These are phyloP conservation scores for Eulemur mongoz DNA, from an alignment of 2,797 vertebrate genomes.

Conservation along the genomic window DNA sequence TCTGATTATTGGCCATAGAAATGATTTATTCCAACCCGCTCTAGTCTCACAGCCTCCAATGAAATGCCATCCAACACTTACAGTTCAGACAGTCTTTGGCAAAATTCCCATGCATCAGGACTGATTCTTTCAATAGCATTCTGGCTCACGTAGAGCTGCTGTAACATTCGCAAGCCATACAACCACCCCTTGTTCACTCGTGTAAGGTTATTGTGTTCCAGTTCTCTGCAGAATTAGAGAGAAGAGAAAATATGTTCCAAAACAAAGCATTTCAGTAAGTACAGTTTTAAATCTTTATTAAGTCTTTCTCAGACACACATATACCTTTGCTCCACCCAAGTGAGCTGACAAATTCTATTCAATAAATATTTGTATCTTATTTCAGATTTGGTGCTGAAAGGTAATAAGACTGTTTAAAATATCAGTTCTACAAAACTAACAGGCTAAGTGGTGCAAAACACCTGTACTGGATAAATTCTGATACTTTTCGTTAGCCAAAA, in stretches of 20 bases:
- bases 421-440: conserved; percentile 44
- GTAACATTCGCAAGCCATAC: conserved; percentile 94
- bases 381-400: not conserved
- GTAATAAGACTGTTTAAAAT: conserved; percentile 16
- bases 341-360: conserved; percentile 2
- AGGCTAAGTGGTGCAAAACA: not conserved
- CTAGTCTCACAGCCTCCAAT: conserved; percentile 40
- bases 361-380: not conserved
- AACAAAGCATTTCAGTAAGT: conserved; percentile 51
- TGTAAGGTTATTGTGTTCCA: conserved; percentile 98
- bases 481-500: conserved; percentile 11
- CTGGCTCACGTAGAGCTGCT: conserved; percentile 92
- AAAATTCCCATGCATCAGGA: conserved; percentile 98
- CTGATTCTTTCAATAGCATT: conserved; percentile 94
- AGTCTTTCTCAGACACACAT: not conserved
- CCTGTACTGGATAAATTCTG: conserved; percentile 18
- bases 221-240: conserved; percentile 88
- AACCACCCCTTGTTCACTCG: conserved; percentile 99
- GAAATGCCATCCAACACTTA: conserved; percentile 86
- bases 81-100: conserved; percentile 96
- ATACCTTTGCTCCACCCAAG: conserved; percentile 18
- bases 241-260: conserved; percentile 60
- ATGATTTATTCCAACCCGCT: conserved; percentile 42
- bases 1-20: not conserved
- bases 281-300: conserved; percentile 26